These are phyloP conservation scores for Rhamnusium bicolor DNA, from an alignment of 2,888 invertebrate species.

Conservation along the genomic window DNA sequence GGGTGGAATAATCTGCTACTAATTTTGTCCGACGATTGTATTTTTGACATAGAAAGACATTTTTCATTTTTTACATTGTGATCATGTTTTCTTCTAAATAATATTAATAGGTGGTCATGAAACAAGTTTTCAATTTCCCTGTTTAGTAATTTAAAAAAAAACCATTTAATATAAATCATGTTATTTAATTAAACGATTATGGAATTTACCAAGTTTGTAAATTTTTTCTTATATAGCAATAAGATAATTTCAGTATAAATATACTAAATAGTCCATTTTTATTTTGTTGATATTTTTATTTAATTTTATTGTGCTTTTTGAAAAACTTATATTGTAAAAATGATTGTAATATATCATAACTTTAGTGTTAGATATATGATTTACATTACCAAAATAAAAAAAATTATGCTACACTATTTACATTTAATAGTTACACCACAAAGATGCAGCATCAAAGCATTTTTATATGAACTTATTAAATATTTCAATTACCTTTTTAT, in stretches of 20 bases:
- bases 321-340: slow-evolving; percentile 51
- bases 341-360: slow-evolving; percentile 53
- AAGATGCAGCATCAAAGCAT: slow-evolving; percentile 35
- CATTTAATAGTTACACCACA: slow-evolving; percentile 25
- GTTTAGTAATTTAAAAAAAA: neutral
- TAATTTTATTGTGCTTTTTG: slow-evolving; percentile 39
- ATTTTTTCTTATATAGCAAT: slow-evolving; percentile 49
- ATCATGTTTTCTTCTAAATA: neutral
- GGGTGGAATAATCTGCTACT: no score
- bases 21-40: neutral
- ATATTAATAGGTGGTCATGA: slow-evolving; percentile 24
- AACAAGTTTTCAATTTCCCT: neutral
- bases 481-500: slow-evolving; percentile 53
- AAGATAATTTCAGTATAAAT: slow-evolving; percentile 41
- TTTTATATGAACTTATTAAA: slow-evolving; percentile 41
- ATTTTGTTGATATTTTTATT: slow-evolving; percentile 48
- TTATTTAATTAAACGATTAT: neutral
- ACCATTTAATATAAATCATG: neutral
- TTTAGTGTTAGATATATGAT: slow-evolving; percentile 52
- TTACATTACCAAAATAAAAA: slow-evolving; percentile 57
- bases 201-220: slow-evolving; percentile 37
- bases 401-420: slow-evolving; percentile 28
- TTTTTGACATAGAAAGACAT: neutral
- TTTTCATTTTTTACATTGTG: neutral
- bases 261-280: slow-evolving; percentile 31